phyloP scores from a whole-genome alignment of 2,888 invertebrate species.

The Andrena hattorfiana region DNA sequence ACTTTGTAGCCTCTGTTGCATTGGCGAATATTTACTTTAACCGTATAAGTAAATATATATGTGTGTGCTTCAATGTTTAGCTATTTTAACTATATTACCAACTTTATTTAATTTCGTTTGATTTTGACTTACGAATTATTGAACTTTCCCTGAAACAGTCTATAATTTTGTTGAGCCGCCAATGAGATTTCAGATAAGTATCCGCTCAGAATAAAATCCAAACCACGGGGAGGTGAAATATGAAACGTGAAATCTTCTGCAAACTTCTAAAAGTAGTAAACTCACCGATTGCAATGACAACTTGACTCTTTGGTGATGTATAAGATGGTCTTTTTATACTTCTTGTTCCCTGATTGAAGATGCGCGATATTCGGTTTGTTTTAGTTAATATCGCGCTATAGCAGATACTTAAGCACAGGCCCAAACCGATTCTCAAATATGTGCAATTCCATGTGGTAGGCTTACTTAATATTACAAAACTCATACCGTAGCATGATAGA shows the following conservation, averaged over 20 bases:
- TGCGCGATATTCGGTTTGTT: constrained; percentile 90
- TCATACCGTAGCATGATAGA: constrained; percentile 89
- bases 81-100: too few relatives aligned
- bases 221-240: not conserved
- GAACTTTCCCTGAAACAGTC: too few relatives aligned
- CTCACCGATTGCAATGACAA: constrained; percentile 89
- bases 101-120: too few relatives aligned
- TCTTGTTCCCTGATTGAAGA: constrained; percentile 85
- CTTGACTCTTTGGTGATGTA: constrained; percentile 91
- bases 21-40: too few relatives aligned
- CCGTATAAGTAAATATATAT: too few relatives aligned
- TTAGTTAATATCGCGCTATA: constrained; percentile 92
- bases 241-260: not conserved
- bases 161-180: too few relatives aligned
- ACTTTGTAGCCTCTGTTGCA: too few relatives aligned
- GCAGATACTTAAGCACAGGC: constrained; percentile 90
- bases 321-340: constrained; percentile 90
- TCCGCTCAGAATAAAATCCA: too few relatives aligned
- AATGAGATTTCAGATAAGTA: too few relatives aligned
- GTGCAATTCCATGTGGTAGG: constrained; percentile 89
- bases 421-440: constrained; percentile 89
- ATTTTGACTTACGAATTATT: too few relatives aligned
- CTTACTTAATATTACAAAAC: constrained; percentile 89
- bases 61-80: too few relatives aligned
- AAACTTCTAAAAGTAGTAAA: constrained; percentile 54